Conservation (phyloP, 2,113 vertebrate species). For the Ceyx margarethae region DNA sequence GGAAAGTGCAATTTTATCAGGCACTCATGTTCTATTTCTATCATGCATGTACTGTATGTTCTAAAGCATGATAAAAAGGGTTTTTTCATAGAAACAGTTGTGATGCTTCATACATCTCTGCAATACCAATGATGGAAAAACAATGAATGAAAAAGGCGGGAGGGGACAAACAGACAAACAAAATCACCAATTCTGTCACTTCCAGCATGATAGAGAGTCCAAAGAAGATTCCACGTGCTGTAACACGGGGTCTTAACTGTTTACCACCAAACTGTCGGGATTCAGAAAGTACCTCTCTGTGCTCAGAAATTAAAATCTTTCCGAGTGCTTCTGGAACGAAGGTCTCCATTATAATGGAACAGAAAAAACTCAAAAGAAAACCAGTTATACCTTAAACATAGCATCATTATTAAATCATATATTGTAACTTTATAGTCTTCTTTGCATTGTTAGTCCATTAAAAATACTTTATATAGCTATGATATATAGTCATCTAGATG, state of each 20-base stretch:
- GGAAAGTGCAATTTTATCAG: background rate
- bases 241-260: background rate
- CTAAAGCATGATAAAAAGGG: background rate
- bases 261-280: too few relatives aligned
- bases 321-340: too few relatives aligned
- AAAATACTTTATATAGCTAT: background rate
- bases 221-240: background rate
- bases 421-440: background rate
- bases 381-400: too few relatives aligned
- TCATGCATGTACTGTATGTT: background rate
- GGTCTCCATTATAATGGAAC: too few relatives aligned
- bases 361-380: too few relatives aligned
- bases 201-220: background rate
- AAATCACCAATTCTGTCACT: background rate
- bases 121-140: background rate
- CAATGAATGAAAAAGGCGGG: background rate
- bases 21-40: background rate
- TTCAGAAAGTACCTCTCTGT: too few relatives aligned
- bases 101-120: background rate
- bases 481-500: background rate
- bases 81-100: background rate
- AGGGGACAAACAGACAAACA: background rate
- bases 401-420: background rate
- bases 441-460: background rate
- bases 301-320: too few relatives aligned